phyloP scores from a whole-genome alignment of 2,113 vertebrate species.

The Tyrannus savana region DNA sequence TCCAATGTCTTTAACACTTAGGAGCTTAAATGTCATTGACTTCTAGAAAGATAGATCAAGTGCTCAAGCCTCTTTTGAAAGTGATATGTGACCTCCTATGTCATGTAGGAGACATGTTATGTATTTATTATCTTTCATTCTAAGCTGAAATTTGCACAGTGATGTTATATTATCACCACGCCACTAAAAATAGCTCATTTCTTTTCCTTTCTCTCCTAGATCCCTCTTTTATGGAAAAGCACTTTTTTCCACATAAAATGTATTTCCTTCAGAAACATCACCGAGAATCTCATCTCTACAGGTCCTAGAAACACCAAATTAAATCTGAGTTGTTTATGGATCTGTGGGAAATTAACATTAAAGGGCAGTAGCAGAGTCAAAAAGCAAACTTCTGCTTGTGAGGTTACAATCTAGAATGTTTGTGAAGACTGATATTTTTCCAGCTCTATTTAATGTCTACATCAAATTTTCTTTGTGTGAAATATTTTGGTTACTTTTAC shows the following conservation, averaged over 20 bases:
- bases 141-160: neutral
- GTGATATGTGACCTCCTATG: neutral
- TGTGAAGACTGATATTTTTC: neutral
- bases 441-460: neutral
- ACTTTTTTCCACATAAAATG: neutral
- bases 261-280: neutral
- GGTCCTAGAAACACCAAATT: neutral
- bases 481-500: neutral
- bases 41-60: neutral
- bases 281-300: neutral
- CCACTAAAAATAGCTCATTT: neutral
- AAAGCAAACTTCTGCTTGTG: neutral
- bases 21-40: neutral
- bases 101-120: neutral
- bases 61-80: neutral
- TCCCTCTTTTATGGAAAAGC: neutral
- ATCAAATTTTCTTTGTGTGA: neutral
- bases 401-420: neutral
- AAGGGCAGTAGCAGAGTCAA: neutral
- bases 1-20: neutral
- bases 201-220: neutral
- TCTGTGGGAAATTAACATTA: neutral
- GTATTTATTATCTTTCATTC: neutral
- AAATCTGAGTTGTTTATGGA: neutral
- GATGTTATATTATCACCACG: neutral